phyloP scores from a whole-genome alignment of 2,113 vertebrate genomes.

The Xiphias gladius region DNA sequence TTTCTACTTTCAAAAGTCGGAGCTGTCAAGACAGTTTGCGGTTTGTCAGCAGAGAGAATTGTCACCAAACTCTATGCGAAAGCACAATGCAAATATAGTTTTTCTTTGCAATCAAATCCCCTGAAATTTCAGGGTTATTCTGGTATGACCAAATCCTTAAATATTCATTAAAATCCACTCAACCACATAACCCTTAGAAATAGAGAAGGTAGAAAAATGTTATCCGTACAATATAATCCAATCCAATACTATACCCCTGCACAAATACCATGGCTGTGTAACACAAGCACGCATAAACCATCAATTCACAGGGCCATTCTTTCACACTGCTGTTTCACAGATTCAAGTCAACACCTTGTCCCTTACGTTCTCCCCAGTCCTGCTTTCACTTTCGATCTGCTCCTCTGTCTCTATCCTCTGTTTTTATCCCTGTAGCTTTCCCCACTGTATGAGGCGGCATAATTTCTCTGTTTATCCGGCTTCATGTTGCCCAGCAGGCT shows the following conservation, averaged over 20 bases:
- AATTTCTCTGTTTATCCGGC: slow-evolving; percentile 73
- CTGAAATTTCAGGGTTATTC: too few species aligned
- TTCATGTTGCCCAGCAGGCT: slow-evolving; percentile 71
- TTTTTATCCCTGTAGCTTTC: slow-evolving; percentile 53
- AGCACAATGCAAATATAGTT: not conserved
- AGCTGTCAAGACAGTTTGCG: not conserved
- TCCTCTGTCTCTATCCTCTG: slow-evolving; percentile 40
- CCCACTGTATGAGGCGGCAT: slow-evolving; percentile 48
- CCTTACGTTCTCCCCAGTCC: slow-evolving; percentile 22
- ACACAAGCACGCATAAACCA: slow-evolving; percentile 32
- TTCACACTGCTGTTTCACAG: slow-evolving; percentile 48
- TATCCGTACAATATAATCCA: not conserved
- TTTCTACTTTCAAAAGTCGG: not conserved
- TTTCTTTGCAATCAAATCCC: not conserved
- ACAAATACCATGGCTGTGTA: not conserved
- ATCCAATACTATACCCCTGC: not conserved
- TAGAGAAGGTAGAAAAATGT: not conserved
- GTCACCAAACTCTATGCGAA: not conserved
- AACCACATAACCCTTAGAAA: not conserved
- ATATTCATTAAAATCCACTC: not conserved
- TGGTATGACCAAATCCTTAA: not conserved
- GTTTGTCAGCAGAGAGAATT: not conserved
- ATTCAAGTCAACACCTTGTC: slow-evolving; percentile 62
- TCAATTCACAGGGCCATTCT: slow-evolving; percentile 38
- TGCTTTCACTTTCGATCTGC: slow-evolving; percentile 51